phyloP scores from a whole-genome alignment of 2,113 vertebrate genomes.

The Nansenia antarctica region DNA sequence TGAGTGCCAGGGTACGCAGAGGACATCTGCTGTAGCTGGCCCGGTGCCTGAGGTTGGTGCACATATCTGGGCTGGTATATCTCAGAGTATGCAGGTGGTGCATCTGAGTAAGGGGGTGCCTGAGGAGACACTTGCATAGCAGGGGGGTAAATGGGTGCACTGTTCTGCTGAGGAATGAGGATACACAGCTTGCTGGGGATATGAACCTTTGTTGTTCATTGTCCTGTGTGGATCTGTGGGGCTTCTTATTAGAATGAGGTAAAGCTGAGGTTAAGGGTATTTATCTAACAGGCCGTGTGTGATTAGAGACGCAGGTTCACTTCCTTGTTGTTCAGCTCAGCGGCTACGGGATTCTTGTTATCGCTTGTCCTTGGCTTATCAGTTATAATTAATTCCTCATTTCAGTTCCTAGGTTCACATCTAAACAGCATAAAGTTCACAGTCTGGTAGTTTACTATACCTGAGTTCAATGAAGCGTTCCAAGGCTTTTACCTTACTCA shows the following conservation, averaged over 20 bases:
- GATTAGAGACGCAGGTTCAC: slow-evolving; percentile 49
- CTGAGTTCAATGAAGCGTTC: too few species aligned
- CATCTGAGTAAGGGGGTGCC: slow-evolving; percentile 89
- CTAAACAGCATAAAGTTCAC: too few species aligned
- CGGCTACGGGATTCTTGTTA: too few species aligned
- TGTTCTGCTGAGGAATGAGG: slow-evolving; percentile 84
- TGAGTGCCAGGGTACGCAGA: slow-evolving; percentile 87
- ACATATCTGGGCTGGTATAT: slow-evolving; percentile 94
- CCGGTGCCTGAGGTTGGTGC: slow-evolving; percentile 84
- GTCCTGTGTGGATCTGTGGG: slow-evolving; percentile 39
- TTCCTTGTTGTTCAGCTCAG: slow-evolving; percentile 83
- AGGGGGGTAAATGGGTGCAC: slow-evolving; percentile 86
- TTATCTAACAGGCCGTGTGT: slow-evolving; percentile 53
- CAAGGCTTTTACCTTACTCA: too few species aligned
- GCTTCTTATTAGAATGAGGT: slow-evolving; percentile 21
- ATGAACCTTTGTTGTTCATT: slow-evolving; percentile 86
- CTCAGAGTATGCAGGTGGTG: slow-evolving; percentile 92
- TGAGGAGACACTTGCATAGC: slow-evolving; percentile 86
- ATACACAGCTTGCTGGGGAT: slow-evolving; percentile 86
- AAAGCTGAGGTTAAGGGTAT: slow-evolving; percentile 45
- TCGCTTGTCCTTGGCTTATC: too few species aligned
- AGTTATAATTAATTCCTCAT: too few species aligned
- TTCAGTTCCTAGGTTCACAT: too few species aligned
- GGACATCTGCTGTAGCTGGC: slow-evolving; percentile 86
- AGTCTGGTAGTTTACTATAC: too few species aligned